Conservation (phyloP, 2,113 vertebrate species). For the Macquaria australasica region DNA sequence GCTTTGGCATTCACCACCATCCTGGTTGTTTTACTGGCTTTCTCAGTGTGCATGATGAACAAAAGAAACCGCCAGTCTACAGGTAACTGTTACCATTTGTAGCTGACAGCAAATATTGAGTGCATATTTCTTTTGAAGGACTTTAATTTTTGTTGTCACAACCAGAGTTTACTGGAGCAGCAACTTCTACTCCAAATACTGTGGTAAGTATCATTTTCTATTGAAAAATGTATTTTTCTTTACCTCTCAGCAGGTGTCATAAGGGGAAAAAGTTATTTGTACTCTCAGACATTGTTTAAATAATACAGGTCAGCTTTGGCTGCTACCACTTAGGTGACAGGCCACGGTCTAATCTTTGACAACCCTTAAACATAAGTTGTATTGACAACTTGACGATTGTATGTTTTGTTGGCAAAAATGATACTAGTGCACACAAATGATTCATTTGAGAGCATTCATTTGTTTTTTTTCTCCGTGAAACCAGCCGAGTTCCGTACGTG, state of each 20-base stretch:
- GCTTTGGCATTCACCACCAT: conserved; percentile 27
- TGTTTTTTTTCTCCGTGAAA: background rate
- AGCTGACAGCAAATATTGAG: background rate
- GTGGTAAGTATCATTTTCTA: background rate
- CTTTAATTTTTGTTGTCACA: conserved; percentile 4
- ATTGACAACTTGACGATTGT: background rate
- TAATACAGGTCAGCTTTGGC: too few relatives aligned
- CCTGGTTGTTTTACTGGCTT: conserved; percentile 20
- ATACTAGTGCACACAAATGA: background rate
- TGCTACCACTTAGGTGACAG: too few relatives aligned
- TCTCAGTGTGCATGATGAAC: conserved; percentile 16
- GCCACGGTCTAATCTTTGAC: too few relatives aligned
- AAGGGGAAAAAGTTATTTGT: background rate
- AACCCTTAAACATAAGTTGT: background rate
- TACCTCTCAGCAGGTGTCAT: background rate
- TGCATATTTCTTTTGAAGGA: rapidly evolving
- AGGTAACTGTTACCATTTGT: background rate
- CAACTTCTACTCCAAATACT: background rate
- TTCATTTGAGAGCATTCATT: background rate
- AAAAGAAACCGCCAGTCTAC: background rate
- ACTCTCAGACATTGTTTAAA: background rate
- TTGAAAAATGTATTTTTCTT: background rate
- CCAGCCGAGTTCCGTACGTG: background rate
- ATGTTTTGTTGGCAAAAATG: too few relatives aligned
- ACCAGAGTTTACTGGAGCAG: background rate